These are phyloP conservation scores for Aphaenogaster ashmeadi DNA, from an alignment of 1,140 invertebrate species.

Conservation along the genomic window DNA sequence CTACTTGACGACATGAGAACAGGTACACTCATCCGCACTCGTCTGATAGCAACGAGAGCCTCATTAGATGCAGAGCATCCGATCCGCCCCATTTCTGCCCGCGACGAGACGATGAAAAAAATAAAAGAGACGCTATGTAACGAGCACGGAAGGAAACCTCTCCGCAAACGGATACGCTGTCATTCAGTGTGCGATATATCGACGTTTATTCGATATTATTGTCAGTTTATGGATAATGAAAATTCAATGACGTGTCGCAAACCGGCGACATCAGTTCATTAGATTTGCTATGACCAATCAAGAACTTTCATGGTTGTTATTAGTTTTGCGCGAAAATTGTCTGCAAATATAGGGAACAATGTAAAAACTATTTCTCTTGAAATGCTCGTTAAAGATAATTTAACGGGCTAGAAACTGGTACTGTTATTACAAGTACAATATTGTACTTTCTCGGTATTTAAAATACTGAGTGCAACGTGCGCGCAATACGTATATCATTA, in stretches of 20 bases:
- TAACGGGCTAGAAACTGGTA: neutral
- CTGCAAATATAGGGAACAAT: neutral
- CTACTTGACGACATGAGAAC: constrained; percentile 65
- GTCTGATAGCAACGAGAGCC: constrained; percentile 74
- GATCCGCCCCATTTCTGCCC: constrained; percentile 52
- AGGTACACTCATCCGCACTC: constrained; percentile 74
- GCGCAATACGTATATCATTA: neutral
- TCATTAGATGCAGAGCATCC: constrained; percentile 75
- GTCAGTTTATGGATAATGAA: constrained; percentile 56
- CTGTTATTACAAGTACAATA: neutral
- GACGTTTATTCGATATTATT: constrained; percentile 65
- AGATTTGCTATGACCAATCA: constrained; percentile 24
- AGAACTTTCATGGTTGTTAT: constrained; percentile 37
- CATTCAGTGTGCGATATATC: constrained; percentile 50
- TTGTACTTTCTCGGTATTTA: neutral
- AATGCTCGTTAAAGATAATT: constrained; percentile 29
- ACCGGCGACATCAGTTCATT: constrained; percentile 30
- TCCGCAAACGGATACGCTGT: constrained; percentile 33
- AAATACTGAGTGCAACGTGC: neutral
- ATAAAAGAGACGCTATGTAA: constrained; percentile 46
- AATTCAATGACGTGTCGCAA: constrained; percentile 46
- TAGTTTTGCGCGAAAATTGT: constrained; percentile 36
- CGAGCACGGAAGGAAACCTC: constrained; percentile 54
- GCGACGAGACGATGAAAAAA: constrained; percentile 49
- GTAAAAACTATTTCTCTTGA: constrained; percentile 17